These are phyloP conservation scores for Neomorphus geoffroyi DNA, from an alignment of 2,797 vertebrate genomes.

Conservation along the genomic window DNA sequence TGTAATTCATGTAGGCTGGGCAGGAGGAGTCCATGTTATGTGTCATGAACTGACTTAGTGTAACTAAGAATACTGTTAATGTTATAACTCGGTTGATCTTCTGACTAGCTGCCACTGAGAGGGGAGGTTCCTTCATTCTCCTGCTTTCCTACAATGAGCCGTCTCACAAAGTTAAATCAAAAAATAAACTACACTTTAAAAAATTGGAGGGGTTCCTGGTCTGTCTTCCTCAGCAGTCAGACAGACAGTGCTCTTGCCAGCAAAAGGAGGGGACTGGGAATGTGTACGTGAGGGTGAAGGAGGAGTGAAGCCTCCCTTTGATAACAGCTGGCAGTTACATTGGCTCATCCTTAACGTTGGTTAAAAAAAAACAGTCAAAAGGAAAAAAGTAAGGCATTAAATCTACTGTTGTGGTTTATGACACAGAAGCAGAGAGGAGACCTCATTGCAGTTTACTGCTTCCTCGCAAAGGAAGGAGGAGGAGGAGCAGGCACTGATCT, in stretches of 20 bases:
- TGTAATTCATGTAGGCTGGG: neutral
- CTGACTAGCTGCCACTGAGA: neutral
- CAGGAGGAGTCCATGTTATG: neutral
- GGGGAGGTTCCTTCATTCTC: neutral
- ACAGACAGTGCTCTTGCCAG: neutral
- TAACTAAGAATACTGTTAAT: neutral
- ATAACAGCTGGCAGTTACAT: neutral
- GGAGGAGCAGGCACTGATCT: too few relatives aligned
- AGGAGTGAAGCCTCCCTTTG: neutral
- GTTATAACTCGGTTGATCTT: neutral
- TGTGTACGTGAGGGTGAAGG: neutral
- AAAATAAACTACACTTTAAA: neutral
- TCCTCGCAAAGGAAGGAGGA: too few relatives aligned
- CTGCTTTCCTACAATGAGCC: neutral
- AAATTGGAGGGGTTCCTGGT: fast-evolving
- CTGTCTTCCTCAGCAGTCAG: neutral
- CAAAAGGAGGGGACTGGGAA: neutral
- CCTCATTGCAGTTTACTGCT: too few relatives aligned
- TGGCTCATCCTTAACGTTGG: neutral
- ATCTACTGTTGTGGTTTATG: neutral
- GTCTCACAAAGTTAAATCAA: neutral
- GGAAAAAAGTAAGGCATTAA: neutral
- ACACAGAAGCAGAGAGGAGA: too few relatives aligned
- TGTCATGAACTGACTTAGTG: neutral
- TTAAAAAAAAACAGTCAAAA: neutral